These are phyloP conservation scores for Chondrosia reniformis DNA, from an alignment of 37 sponge, comb jelly and placozoan genomes.

Conservation along the genomic window DNA sequence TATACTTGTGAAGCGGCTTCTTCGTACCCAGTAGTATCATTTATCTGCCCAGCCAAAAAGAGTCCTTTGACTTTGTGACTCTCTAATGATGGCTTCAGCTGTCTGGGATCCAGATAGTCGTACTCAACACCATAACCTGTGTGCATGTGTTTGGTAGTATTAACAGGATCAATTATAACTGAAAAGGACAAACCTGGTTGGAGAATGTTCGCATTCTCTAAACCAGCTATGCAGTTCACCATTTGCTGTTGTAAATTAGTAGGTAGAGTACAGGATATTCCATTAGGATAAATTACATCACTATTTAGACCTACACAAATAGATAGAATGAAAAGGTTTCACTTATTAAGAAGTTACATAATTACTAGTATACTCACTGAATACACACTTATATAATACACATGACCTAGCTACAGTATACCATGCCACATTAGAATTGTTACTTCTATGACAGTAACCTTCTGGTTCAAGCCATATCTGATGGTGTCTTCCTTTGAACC, in stretches of 20 bases:
- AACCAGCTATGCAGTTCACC: constrained; percentile 66
- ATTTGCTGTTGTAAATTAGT: constrained; percentile 52
- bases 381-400: no score
- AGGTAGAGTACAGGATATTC: constrained; percentile 79
- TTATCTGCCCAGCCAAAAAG: constrained; percentile 92
- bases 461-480: constrained; percentile 87
- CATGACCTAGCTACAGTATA: neutral
- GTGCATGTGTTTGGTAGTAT: no score
- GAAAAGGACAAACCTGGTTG: constrained; percentile 48
- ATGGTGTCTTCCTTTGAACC: constrained; percentile 57
- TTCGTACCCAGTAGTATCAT: constrained; percentile 93
- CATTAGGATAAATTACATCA: constrained; percentile 73
- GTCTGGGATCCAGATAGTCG: constrained; percentile 82
- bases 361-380: neutral
- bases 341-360: neutral
- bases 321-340: neutral
- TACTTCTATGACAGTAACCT: constrained; percentile 43
- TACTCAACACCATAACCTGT: constrained; percentile 89
- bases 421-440: no score
- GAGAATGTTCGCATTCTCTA: constrained; percentile 65
- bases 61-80: constrained; percentile 60
- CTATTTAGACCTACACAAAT: constrained; percentile 41
- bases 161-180: no score
- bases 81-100: constrained; percentile 66
- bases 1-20: constrained; percentile 86